Evolutionary conservation across 2,888 invertebrate species (phyloP).

Genomic region (Nysson spinosus): DNA sequence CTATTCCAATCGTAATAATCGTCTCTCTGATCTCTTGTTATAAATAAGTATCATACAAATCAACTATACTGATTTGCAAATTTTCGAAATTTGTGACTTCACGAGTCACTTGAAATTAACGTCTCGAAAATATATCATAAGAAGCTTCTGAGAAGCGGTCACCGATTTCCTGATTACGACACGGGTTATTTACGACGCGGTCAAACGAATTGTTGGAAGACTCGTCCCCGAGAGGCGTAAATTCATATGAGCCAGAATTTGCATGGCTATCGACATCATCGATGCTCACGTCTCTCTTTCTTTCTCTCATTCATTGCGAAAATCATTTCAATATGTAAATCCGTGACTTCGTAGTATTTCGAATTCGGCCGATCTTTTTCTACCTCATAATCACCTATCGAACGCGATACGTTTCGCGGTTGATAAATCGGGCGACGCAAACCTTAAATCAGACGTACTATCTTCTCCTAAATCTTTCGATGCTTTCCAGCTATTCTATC

Average conservation of each 20-base stretch:
- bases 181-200: conserved; percentile 27
- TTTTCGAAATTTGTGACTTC: conserved; percentile 1
- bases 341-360: not conserved
- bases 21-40: not conserved
- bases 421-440: not conserved
- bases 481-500: no score
- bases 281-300: not conserved
- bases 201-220: conserved; percentile 24
- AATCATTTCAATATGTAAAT: conserved; percentile 38
- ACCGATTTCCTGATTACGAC: conserved; percentile 32
- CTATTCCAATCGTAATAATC: no score
- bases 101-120: conserved; percentile 6
- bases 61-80: conserved; percentile 1
- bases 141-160: conserved; percentile 27
- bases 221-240: conserved; percentile 16
- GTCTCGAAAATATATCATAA: conserved; percentile 9
- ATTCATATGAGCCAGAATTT: conserved; percentile 26
- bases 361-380: conserved; percentile 7
- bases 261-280: conserved; percentile 22
- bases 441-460: not conserved
- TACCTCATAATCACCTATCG: not conserved
- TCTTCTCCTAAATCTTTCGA: no score
- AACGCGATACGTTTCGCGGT: not conserved
- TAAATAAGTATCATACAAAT: not conserved
- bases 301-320: conserved; percentile 16